Percentiles rank a stretch among this genome's conserved stretches.
These are phyloP conservation scores for Galaxea fascicularis DNA, from an alignment of 92 coral and sea anemone genomes.

Conservation along the genomic window DNA sequence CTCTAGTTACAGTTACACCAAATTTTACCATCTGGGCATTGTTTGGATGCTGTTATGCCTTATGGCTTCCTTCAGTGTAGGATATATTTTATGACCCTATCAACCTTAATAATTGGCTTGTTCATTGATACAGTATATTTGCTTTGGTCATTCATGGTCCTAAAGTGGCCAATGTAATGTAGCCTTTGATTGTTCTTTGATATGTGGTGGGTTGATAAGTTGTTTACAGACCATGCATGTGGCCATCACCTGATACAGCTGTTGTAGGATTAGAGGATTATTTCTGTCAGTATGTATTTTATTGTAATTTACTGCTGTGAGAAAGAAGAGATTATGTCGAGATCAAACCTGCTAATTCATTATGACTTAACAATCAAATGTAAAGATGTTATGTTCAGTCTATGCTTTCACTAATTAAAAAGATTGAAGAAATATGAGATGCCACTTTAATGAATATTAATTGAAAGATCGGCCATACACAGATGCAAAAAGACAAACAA, in stretches of 20 bases:
- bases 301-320: background rate
- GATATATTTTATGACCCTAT: background rate
- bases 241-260: slow-evolving; percentile 19
- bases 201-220: background rate
- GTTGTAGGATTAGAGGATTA: background rate
- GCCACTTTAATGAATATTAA: background rate
- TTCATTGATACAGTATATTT: slow-evolving; percentile 2
- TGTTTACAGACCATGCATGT: slow-evolving; percentile 17
- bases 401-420: too few species aligned
- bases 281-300: background rate
- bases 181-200: background rate
- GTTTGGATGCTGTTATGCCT: background rate
- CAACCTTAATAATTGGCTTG: background rate
- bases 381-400: too few species aligned
- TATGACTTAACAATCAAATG: background rate
- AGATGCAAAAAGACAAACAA: background rate
- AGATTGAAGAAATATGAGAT: background rate
- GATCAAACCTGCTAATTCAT: background rate
- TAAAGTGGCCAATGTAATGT: background rate
- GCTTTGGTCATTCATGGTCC: background rate
- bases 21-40: too few species aligned
- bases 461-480: background rate
- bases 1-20: background rate
- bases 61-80: background rate
- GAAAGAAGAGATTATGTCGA: background rate